Evolutionary conservation across 2,888 invertebrate genomes (phyloP), one percentile per base, ranked within the genome.

Genomic region (Teinopalpus imperialis): DNA sequence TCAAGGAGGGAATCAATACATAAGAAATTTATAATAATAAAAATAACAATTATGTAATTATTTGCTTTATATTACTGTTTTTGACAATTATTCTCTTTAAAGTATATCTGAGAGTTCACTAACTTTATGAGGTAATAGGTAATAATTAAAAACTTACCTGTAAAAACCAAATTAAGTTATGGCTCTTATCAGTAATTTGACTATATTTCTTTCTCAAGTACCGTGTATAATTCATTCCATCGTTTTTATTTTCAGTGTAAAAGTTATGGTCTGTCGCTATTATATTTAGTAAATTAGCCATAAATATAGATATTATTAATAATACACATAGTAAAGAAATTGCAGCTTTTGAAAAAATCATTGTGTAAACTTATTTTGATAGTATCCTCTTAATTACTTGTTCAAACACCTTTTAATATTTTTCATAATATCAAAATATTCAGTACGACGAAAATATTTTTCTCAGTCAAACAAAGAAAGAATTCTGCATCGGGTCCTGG

Each of bases 101-200:
- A n/a, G n/a, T n/a, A n/a, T n/a, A n/a, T n/a, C n/a, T n/a, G n/a
- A n/a, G n/a, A n/a, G n/a, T n/a, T n/a, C n/a, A n/a, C n/a, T n/a
- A n/a, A n/a, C n/a, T n/a, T n/a, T n/a, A n/a, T n/a, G n/a, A n/a
- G n/a, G n/a, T n/a, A n/a, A n/a, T n/a, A n/a, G n/a, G n/a, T n/a
- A 30, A 9, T 12, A 26, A 23, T 7, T 9, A 3, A 32, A 20
- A 34, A 66, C 63, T 75, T 77, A 94, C 95, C 91, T 95, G 95
- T 52, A 95, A 64, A 77, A 95, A 95, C 94, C 94, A 95, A 54
- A 94, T 82, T 34, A 95, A 73, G 64, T 93, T 90, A 30, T 91
- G 79, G 6, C 80, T 61, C 0, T 90, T 86, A 61, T 92, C 90
- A 29, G 83, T 85, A 40, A 93, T 90, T 56, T 59, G 64, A 32